Base-by-base conservation (phyloP, 2,888 invertebrate genomes). In the Drosophila koepferae region DNA sequence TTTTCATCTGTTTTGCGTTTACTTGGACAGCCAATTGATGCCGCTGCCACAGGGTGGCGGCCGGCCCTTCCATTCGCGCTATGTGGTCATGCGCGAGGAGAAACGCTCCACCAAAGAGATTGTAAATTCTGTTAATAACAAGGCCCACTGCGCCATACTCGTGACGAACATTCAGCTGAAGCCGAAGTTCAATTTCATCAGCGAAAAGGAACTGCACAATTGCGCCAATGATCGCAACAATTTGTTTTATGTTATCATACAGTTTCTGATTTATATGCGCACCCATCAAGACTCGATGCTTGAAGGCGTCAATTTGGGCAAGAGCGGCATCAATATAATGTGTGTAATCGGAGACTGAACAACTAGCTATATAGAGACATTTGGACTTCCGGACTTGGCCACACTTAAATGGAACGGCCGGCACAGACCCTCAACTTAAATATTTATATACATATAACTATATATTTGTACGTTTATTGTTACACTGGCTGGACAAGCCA, bases 181-280 rank as follows among this genome's bases (percentile, higher is more conserved):
- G 72, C 93, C 93, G 2, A 93, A 93, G 80, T 93, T 93, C 64
- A 93, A 93, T 80, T 93, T 93, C 63, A 93, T 93, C 40, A 93
- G 93, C 69, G 96, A 95, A 60, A 95, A 95, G 71, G 95, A 96
- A 90, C 93, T 94, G 31, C 95, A 94, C 89, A 96, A 96, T 91
- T 94, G 96, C 89, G 95, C 95, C 63, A 95, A 96, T 93, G 98
- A 98, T 60, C 95, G 98, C 88, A 97, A 97, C 94, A 98, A 98
- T 94, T 93, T 98, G 89, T 97, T 98, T 92, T 97, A 98, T 92
- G 96, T 97, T 59, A 94, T 98, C 74, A 94, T 98, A 85, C 95
- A 98, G 88, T 97, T 98, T 92, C 92, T 98, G 46, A 95, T 96
- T 90, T 95, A 95, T 86, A 96, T 97, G 76, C 96, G 96, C 82